These are phyloP conservation scores for Conus betulinus DNA, from an alignment of 1,140 invertebrate species.

Conservation along the genomic window DNA sequence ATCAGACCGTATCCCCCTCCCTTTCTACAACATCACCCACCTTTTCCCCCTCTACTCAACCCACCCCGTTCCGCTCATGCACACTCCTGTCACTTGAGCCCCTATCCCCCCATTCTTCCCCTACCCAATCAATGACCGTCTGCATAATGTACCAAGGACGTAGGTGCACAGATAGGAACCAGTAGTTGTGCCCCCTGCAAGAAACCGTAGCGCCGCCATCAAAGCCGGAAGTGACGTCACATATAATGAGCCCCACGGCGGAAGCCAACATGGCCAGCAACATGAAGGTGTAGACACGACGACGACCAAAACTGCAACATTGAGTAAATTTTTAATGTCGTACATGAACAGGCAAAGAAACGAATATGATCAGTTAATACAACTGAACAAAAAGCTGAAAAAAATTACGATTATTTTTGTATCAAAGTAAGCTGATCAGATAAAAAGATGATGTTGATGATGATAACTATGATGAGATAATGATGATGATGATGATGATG, in stretches of 20 bases:
- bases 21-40: not conserved
- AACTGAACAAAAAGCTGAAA: no score
- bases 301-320: slow-evolving; percentile 13
- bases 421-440: no score
- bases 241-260: slow-evolving; percentile 57
- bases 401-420: no score
- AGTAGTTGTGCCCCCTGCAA: slow-evolving; percentile 82
- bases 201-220: slow-evolving; percentile 42
- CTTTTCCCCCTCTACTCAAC: not conserved
- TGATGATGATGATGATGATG: no score
- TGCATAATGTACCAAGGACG: slow-evolving; percentile 75
- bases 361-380: no score
- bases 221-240: slow-evolving; percentile 25
- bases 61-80: no score
- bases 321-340: not conserved
- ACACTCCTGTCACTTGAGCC: no score
- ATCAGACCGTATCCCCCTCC: not conserved
- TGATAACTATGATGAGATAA: no score
- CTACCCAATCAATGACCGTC: not conserved
- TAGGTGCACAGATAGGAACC: slow-evolving; percentile 83
- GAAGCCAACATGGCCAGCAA: slow-evolving; percentile 14
- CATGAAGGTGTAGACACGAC: slow-evolving; percentile 20
- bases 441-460: no score
- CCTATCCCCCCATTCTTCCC: not conserved
- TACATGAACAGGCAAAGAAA: no score